These are phyloP conservation scores for Gonioctena quinquepunctata DNA, from an alignment of 1,140 invertebrate genomes.

Conservation along the genomic window DNA sequence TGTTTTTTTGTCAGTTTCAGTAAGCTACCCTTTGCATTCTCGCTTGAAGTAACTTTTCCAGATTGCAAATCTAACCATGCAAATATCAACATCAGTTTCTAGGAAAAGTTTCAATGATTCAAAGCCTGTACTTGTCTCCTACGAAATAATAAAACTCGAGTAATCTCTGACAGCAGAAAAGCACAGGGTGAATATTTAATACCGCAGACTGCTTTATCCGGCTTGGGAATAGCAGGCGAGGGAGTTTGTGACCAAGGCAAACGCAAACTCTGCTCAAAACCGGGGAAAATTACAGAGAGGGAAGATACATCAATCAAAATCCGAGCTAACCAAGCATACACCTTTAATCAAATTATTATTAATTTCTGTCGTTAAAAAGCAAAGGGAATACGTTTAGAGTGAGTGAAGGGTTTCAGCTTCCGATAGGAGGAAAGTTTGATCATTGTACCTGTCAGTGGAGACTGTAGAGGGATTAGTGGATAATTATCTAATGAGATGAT, in stretches of 20 bases:
- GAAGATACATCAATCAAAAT: slow-evolving; percentile 5
- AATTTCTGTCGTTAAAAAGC: slow-evolving; percentile 12
- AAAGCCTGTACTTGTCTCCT: background rate
- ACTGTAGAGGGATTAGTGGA: background rate
- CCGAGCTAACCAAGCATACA: slow-evolving; percentile 1
- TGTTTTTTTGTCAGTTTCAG: too few species aligned
- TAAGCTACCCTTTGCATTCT: too few species aligned
- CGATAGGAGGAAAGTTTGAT: background rate
- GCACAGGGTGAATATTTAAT: slow-evolving; percentile 15
- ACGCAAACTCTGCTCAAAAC: background rate
- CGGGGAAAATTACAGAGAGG: background rate
- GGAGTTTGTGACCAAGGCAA: background rate
- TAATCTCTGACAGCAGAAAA: slow-evolving; percentile 4
- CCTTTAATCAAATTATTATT: slow-evolving; percentile 12
- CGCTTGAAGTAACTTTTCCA: too few species aligned
- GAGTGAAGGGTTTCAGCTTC: background rate
- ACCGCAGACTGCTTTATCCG: slow-evolving; percentile 5
- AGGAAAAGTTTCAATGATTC: slow-evolving; percentile 3
- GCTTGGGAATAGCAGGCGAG: background rate
- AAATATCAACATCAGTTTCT: too few species aligned
- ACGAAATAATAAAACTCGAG: slow-evolving; percentile 8
- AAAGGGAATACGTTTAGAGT: background rate
- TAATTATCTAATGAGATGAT: background rate
- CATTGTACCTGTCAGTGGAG: background rate
- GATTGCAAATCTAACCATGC: too few species aligned